Evolutionary conservation across 2,888 invertebrate genomes (phyloP), one percentile per base, ranked within the genome.

Genomic region (Creontiades dilutus): DNA sequence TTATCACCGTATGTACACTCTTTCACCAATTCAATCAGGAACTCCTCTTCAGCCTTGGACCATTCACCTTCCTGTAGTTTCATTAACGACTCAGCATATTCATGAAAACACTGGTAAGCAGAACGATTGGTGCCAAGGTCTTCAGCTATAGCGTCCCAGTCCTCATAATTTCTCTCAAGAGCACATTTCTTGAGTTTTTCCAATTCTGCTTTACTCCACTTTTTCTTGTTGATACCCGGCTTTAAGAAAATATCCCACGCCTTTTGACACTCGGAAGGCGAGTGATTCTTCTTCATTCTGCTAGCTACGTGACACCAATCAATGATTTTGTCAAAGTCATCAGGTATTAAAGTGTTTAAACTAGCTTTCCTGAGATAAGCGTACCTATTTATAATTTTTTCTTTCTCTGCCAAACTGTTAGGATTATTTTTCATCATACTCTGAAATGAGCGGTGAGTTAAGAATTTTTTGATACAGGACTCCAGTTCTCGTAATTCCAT

Each of bases 131-230:
- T 81, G 13, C 89, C 89, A 46, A 89, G 76, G 23, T 89, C 82
- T 9, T 61, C 2, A 16, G 89, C 89, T n/a, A 89, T 82, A 16
- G 61, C 68, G 28, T 89, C 89, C 89, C 89, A 89, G n/a, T 89
- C 82, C 75, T 89, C 47, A 27, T 61, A 89, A 52, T 89, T 89
- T 12, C 82, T 28, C 37, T 89, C 48, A n/a, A 89, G 82, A 9
- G 82, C 82, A 14, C 55, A 28, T n/a, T n/a, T 19, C 27, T 82
- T 82, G 19, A 89, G 27, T n/a, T 82, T 55, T 46, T 82, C 89
- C 61, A 57, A 82, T 81, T 89, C 89, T n/a, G 14, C 47, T 27
- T 27, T 46, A 13, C 52, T 28, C 89, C 89, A 89, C 46, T 81
- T 81, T 48, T 89, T 84, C 89, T 81, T 81, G 68, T 89, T 89